phyloP scores from a whole-genome alignment of 2,888 invertebrate species.

The Hesperia comma region DNA sequence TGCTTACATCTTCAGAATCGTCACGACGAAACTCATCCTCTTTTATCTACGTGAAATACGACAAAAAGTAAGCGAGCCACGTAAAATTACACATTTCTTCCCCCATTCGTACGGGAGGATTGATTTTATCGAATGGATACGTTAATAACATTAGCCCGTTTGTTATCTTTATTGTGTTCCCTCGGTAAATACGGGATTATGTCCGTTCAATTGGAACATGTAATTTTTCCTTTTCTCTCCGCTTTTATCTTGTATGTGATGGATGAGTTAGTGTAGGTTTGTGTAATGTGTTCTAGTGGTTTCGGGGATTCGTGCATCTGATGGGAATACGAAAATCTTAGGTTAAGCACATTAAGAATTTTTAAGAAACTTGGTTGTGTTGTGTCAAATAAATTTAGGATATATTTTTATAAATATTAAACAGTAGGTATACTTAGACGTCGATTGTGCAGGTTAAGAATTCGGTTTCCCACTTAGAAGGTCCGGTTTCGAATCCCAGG shows the following conservation, averaged over 20 bases:
- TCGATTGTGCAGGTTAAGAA: no score
- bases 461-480: no score
- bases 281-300: constrained; percentile 22
- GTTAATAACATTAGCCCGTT: constrained; percentile 58
- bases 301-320: not conserved
- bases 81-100: constrained; percentile 48
- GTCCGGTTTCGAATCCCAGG: no score
- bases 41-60: constrained; percentile 47
- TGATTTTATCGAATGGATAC: constrained; percentile 53
- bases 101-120: constrained; percentile 46
- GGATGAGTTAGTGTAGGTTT: constrained; percentile 28
- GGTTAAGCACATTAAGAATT: not conserved
- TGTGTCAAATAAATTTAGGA: no score
- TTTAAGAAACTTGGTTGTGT: not conserved
- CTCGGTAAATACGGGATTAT: constrained; percentile 48
- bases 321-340: not conserved
- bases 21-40: constrained; percentile 34
- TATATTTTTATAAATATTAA: no score
- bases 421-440: no score
- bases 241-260: constrained; percentile 38
- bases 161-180: constrained; percentile 52
- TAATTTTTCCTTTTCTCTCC: constrained; percentile 44
- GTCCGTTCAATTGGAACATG: constrained; percentile 46
- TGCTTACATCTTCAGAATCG: not conserved
- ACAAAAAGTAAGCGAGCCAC: constrained; percentile 49